A percentile compares a stretch with the other conserved stretches of the same genome.
phyloP scores from a whole-genome alignment of 2,888 invertebrate species.

The Octodonta nipae region DNA sequence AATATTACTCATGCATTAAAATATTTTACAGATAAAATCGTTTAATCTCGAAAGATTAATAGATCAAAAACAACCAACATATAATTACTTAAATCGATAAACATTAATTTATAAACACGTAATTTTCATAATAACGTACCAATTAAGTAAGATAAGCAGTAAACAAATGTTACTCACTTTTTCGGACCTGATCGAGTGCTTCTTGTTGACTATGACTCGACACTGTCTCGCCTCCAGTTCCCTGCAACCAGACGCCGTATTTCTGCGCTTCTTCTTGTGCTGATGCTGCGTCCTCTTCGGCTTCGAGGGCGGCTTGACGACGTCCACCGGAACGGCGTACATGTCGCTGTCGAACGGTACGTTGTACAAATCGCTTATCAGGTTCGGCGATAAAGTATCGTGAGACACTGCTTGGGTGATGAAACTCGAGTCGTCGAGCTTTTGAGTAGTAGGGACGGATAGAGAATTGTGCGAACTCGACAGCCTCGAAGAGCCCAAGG shows the following conservation, averaged over 20 bases:
- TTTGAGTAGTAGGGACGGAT: constrained; percentile 53
- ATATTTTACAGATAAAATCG: too few species aligned
- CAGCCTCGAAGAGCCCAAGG: constrained; percentile 60
- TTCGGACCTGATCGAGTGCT: constrained; percentile 15
- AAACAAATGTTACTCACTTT: too few species aligned
- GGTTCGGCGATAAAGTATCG: constrained; percentile 62
- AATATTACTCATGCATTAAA: too few species aligned
- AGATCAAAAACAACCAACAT: too few species aligned
- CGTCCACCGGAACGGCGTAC: constrained; percentile 74
- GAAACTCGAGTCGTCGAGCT: constrained; percentile 72
- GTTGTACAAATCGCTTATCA: constrained; percentile 74
- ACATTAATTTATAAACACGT: too few species aligned
- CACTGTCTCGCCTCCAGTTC: constrained; percentile 23
- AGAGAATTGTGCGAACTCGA: constrained; percentile 78
- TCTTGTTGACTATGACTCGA: constrained; percentile 15
- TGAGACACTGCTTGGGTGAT: constrained; percentile 82
- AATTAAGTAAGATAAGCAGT: too few species aligned
- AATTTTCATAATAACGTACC: too few species aligned
- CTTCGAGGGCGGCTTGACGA: constrained; percentile 48
- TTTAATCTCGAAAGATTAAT: too few species aligned
- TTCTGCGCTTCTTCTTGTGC: constrained; percentile 20
- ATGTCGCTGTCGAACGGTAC: constrained; percentile 81
- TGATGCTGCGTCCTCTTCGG: constrained; percentile 29
- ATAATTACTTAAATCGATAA: too few species aligned
- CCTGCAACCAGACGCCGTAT: constrained; percentile 38